A percentile compares a stretch with the other conserved stretches of the same genome.
Evolutionary conservation across 2,888 invertebrate genomes (phyloP).

Genomic region (Thereva unica): DNA sequence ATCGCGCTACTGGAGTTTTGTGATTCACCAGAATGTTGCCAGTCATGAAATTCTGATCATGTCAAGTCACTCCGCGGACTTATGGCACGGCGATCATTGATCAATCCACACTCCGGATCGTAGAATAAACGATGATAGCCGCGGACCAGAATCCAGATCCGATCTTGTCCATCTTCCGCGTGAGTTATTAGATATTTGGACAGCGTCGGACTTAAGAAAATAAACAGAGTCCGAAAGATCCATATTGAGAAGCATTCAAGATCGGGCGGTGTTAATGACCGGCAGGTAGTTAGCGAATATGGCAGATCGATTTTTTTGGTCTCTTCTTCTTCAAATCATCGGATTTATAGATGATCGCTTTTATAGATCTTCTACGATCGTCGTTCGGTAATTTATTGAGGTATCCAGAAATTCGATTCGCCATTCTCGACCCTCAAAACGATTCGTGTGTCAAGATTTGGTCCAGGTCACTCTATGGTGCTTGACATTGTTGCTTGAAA

Average conservation of each 20-base stretch:
- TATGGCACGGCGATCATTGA: constrained; percentile 13
- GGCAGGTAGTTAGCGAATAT: no score
- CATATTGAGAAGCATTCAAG: no score
- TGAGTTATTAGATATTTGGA: no score
- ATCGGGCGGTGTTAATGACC: no score
- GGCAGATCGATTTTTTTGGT: no score
- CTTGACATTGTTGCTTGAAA: constrained; percentile 30
- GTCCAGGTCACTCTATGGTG: constrained; percentile 12
- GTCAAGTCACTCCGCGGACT: not conserved
- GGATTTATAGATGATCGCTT: no score
- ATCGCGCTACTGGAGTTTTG: constrained; percentile 30
- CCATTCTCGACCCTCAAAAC: constrained; percentile 1
- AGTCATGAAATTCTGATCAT: constrained; percentile 13
- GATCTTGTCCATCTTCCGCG: not conserved
- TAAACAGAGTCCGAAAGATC: no score
- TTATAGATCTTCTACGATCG: no score
- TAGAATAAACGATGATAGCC: constrained; percentile 13
- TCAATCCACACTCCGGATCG: constrained; percentile 9
- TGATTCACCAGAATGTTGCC: constrained; percentile 29
- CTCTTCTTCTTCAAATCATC: no score
- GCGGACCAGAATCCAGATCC: not conserved
- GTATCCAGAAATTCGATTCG: not conserved
- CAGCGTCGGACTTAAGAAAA: no score
- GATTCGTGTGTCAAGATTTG: constrained; percentile 21
- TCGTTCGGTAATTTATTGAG: constrained; percentile 5